Conservation (phyloP, 2,797 vertebrate species). For the Siniperca obscura region DNA sequence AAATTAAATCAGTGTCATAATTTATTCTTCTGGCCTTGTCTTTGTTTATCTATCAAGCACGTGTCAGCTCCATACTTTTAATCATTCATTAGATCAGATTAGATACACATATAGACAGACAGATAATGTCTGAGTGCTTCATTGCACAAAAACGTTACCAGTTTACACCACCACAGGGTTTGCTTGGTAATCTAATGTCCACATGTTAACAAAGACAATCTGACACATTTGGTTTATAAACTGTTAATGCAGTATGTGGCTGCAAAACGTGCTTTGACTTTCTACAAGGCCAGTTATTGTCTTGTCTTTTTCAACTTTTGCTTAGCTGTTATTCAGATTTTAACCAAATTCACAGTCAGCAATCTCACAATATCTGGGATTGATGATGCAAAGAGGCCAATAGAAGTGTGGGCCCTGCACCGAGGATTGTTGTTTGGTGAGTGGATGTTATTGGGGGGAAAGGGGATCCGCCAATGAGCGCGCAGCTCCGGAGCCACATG, state of each 20-base stretch:
- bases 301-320: constrained; percentile 69
- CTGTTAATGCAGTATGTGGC: constrained; percentile 9
- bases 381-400: constrained; percentile 95
- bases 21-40: not conserved
- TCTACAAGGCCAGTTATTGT: constrained; percentile 47
- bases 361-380: constrained; percentile 95
- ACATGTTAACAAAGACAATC: constrained; percentile 47
- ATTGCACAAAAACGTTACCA: constrained; percentile 23
- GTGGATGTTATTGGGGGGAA: constrained; percentile 87
- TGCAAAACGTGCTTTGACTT: constrained; percentile 54
- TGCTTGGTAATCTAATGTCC: constrained; percentile 1
- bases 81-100: not conserved
- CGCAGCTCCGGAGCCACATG: constrained; percentile 85
- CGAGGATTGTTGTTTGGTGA: constrained; percentile 93
- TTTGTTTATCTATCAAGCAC: not conserved
- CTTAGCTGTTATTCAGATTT: constrained; percentile 83
- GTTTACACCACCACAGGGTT: constrained; percentile 17
- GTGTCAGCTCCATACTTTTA: not conserved
- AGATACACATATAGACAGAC: not conserved
- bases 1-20: not conserved
- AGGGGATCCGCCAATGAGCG: constrained; percentile 86
- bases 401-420: constrained; percentile 87
- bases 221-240: constrained; percentile 36
- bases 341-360: constrained; percentile 87
- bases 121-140: not conserved